These are phyloP conservation scores for Lutra lutra DNA, from an alignment of 2,797 vertebrate species.

Conservation along the genomic window DNA sequence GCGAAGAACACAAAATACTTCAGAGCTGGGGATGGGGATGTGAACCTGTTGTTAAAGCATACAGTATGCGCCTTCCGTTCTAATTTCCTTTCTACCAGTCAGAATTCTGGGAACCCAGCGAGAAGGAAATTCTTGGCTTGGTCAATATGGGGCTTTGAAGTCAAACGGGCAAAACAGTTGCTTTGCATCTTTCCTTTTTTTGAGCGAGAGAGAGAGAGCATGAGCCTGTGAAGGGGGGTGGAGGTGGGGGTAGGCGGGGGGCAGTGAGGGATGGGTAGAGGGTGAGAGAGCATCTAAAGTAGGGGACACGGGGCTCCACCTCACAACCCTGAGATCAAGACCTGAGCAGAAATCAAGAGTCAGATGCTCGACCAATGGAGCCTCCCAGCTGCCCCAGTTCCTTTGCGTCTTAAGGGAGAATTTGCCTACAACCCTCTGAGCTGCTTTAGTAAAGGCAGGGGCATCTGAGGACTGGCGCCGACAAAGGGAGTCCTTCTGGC, in stretches of 20 bases:
- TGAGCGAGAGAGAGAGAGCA: too few species aligned
- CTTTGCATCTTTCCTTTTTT: not conserved
- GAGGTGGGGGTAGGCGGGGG: not conserved
- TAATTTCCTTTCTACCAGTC: not conserved
- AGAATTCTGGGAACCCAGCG: constrained; percentile 38
- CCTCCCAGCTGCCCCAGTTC: not conserved
- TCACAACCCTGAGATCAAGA: not conserved
- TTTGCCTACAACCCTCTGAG: not conserved
- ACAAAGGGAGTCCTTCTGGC: not conserved
- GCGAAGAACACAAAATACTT: not conserved
- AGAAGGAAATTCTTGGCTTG: constrained; percentile 37
- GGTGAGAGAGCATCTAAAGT: not conserved
- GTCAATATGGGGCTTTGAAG: constrained; percentile 6
- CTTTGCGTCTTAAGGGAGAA: not conserved
- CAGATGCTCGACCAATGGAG: not conserved
- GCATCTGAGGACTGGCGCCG: not conserved
- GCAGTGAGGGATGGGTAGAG: not conserved
- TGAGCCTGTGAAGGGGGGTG: too few species aligned
- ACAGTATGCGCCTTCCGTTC: not conserved
- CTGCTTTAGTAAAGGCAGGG: not conserved
- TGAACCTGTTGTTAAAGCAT: not conserved
- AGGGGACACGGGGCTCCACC: not conserved
- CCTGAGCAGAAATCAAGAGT: not conserved
- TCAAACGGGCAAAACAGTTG: not conserved
- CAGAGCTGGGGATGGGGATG: not conserved